Percentiles rank a stretch among this genome's conserved stretches.
Evolutionary conservation across 2,113 vertebrate genomes (phyloP).

Genomic region (Polypterus senegalus): DNA sequence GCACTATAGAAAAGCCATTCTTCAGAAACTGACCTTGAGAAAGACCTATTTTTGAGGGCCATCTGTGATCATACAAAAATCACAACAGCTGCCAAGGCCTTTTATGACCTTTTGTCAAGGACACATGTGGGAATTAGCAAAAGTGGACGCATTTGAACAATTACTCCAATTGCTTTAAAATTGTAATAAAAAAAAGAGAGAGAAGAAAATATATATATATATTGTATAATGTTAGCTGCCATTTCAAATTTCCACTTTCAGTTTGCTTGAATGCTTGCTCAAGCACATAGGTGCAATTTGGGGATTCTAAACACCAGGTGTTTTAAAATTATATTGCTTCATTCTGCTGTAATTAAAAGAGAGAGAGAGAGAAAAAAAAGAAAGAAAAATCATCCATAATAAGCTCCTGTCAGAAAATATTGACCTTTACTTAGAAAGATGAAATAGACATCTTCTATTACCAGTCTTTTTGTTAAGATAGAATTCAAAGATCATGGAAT

Average conservation of each 20-base stretch:
- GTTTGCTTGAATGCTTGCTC: slow-evolving; percentile 24
- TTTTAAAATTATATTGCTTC: slow-evolving; percentile 30
- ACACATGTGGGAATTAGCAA: slow-evolving; percentile 79
- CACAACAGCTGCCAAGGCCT: slow-evolving; percentile 49
- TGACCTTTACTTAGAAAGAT: slow-evolving; percentile 48
- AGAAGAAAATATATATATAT: slow-evolving; percentile 51
- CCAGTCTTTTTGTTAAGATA: slow-evolving; percentile 50
- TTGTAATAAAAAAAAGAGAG: slow-evolving; percentile 55
- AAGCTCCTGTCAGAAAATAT: slow-evolving; percentile 52
- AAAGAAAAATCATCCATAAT: slow-evolving; percentile 40
- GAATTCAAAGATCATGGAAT: slow-evolving; percentile 59
- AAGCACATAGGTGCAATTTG: slow-evolving; percentile 15
- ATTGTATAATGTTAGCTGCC: slow-evolving; percentile 60
- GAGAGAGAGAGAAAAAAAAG: no score
- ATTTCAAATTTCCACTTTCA: slow-evolving; percentile 60
- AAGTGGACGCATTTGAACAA: slow-evolving; percentile 77
- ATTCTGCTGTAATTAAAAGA: slow-evolving; percentile 32
- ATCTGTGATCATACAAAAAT: slow-evolving; percentile 39
- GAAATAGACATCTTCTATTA: slow-evolving; percentile 51
- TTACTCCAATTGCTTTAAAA: slow-evolving; percentile 85
- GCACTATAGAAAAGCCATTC: slow-evolving; percentile 31
- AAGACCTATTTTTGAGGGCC: slow-evolving; percentile 34
- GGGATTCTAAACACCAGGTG: slow-evolving; percentile 39
- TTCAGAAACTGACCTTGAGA: slow-evolving; percentile 37
- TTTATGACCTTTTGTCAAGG: slow-evolving; percentile 67